phyloP scores from a whole-genome alignment of 2,888 invertebrate species.

The Leptura quadrifasciata region DNA sequence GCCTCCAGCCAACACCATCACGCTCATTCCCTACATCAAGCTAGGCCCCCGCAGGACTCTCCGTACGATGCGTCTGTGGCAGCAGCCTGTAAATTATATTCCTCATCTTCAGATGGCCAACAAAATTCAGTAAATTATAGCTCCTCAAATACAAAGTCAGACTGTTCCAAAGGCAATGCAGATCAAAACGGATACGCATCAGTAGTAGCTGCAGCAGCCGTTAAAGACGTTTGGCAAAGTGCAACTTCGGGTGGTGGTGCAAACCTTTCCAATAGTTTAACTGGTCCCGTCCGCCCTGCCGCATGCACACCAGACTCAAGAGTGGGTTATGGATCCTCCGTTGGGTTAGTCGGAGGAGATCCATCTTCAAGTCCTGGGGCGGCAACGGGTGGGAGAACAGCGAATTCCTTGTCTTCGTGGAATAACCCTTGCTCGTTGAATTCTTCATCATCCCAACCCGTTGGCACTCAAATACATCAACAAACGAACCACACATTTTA shows the following conservation, averaged over 20 bases:
- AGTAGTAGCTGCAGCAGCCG: conserved; percentile 81
- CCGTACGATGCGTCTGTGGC: conserved; percentile 94
- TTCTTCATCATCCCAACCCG: conserved; percentile 85
- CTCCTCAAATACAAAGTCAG: conserved; percentile 80
- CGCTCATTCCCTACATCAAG: conserved; percentile 84
- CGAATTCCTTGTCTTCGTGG: conserved; percentile 84
- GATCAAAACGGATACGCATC: conserved; percentile 82
- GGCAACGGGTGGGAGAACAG: conserved; percentile 75
- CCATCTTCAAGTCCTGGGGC: conserved; percentile 85
- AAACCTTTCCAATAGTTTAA: conserved; percentile 79
- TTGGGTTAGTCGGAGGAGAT: conserved; percentile 85
- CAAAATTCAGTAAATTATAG: conserved; percentile 78
- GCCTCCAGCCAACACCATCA: conserved; percentile 82
- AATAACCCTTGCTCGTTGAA: conserved; percentile 92
- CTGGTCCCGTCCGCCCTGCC: conserved; percentile 85
- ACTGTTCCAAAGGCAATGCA: conserved; percentile 82
- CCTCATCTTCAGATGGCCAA: conserved; percentile 79
- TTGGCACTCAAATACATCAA: conserved; percentile 90
- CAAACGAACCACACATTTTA: conserved; percentile 96
- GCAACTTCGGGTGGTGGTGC: conserved; percentile 81
- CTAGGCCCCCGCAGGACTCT: conserved; percentile 90
- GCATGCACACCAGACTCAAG: conserved; percentile 93
- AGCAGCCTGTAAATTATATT: conserved; percentile 87
- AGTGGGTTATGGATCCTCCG: conserved; percentile 81
- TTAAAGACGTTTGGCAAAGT: conserved; percentile 82